phyloP scores from a whole-genome alignment of 2,113 vertebrate genomes.

The Acrocephalus kingi region DNA sequence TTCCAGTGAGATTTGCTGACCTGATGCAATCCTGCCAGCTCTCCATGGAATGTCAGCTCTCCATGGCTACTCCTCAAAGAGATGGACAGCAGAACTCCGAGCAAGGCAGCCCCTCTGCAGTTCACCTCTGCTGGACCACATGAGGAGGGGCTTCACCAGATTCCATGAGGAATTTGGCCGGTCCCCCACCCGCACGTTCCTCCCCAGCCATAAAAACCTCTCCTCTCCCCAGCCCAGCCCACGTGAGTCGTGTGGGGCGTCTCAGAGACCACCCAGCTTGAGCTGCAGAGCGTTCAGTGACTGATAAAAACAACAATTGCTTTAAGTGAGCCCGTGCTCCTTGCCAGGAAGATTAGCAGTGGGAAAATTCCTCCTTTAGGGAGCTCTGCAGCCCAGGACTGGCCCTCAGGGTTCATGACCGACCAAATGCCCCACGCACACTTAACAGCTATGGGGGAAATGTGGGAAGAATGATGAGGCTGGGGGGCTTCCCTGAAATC shows the following conservation, averaged over 20 bases:
- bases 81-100: not conserved
- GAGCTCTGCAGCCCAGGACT: not conserved
- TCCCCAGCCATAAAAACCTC: not conserved
- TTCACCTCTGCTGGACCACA: not conserved
- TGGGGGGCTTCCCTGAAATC: not conserved
- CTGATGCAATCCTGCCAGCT: not conserved
- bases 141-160: not conserved
- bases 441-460: not conserved
- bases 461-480: not conserved
- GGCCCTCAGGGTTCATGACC: not conserved
- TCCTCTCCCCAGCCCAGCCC: not conserved
- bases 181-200: not conserved
- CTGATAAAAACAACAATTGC: slow-evolving; percentile 44
- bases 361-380: slow-evolving; percentile 36
- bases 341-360: slow-evolving; percentile 10
- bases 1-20: not conserved
- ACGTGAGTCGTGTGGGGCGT: rapidly evolving
- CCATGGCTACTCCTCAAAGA: rapidly evolving
- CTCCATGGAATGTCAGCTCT: not conserved
- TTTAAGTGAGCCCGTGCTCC: not conserved
- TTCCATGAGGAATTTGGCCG: not conserved
- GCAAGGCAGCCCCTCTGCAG: not conserved
- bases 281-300: not conserved
- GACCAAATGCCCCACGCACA: rapidly evolving
- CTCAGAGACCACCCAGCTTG: slow-evolving; percentile 31